Evolutionary conservation across 35 echinoderm and acorn worm genomes (phyloP).

Genomic region (Chiridota heheva): DNA sequence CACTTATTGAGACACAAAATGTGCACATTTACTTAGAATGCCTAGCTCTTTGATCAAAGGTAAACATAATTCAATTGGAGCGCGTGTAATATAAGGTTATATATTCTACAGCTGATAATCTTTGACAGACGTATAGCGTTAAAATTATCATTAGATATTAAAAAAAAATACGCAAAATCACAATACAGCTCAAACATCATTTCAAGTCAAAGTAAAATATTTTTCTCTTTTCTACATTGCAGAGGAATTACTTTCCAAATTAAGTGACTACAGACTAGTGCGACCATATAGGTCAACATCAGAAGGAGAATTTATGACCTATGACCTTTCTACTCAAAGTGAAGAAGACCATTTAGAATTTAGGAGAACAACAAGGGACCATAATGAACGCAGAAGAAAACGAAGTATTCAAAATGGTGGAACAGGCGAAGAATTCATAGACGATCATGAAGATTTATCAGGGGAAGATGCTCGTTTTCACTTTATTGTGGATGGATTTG

Average conservation of each 20-base stretch:
- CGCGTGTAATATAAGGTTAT: too few relatives aligned
- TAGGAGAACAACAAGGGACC: slow-evolving; percentile 36
- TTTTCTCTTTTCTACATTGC: not conserved
- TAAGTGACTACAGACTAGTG: slow-evolving; percentile 45
- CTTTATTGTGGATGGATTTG: slow-evolving; percentile 52
- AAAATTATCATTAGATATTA: too few relatives aligned
- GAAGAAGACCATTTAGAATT: slow-evolving; percentile 44
- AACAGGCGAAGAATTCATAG: not conserved
- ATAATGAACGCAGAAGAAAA: slow-evolving; percentile 1
- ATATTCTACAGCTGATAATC: too few relatives aligned
- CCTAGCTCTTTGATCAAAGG: too few relatives aligned
- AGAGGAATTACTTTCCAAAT: slow-evolving; percentile 62
- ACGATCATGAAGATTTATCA: not conserved
- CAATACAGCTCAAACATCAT: too few relatives aligned
- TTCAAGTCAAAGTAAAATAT: too few relatives aligned
- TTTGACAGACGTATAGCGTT: too few relatives aligned
- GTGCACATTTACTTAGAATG: too few relatives aligned
- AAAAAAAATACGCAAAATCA: too few relatives aligned
- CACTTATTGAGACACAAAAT: too few relatives aligned
- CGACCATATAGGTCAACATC: slow-evolving; percentile 48
- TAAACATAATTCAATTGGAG: too few relatives aligned
- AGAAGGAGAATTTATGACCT: slow-evolving; percentile 40
- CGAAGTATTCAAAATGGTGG: not conserved
- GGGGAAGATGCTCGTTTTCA: slow-evolving; percentile 1
- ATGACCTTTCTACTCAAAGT: slow-evolving; percentile 49